phyloP scores from a whole-genome alignment of 2,113 vertebrate species.

The Chrysochloris asiatica region DNA sequence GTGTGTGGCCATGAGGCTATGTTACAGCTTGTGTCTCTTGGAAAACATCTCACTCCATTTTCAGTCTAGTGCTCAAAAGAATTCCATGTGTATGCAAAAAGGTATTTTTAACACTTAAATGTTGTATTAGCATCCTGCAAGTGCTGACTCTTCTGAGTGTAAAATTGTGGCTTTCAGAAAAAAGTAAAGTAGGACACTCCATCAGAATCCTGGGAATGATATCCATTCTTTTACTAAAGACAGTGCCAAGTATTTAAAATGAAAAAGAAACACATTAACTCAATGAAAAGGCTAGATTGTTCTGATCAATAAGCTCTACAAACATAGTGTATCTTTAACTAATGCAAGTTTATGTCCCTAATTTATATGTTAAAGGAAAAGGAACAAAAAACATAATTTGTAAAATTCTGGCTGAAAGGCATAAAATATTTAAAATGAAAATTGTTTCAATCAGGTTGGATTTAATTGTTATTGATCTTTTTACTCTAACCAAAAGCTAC shows the following conservation, averaged over 20 bases:
- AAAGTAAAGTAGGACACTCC: slow-evolving; percentile 78
- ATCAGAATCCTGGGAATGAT: slow-evolving; percentile 65
- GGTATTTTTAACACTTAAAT: slow-evolving; percentile 82
- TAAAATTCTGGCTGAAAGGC: slow-evolving; percentile 1
- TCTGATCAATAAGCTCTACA: slow-evolving; percentile 37
- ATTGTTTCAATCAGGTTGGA: slow-evolving; percentile 6
- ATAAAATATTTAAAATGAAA: slow-evolving; percentile 64
- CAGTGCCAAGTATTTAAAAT: slow-evolving; percentile 71
- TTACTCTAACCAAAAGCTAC: not conserved
- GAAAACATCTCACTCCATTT: slow-evolving; percentile 26
- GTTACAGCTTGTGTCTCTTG: slow-evolving; percentile 15
- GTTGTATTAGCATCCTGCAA: slow-evolving; percentile 80
- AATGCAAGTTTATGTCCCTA: not conserved
- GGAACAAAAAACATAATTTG: not conserved
- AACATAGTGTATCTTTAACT: slow-evolving; percentile 9
- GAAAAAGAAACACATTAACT: slow-evolving; percentile 56
- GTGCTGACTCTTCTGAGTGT: slow-evolving; percentile 79
- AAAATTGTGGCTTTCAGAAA: slow-evolving; percentile 79
- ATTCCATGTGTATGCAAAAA: slow-evolving; percentile 72
- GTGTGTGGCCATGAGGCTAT: not conserved
- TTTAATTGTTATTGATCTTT: slow-evolving; percentile 56
- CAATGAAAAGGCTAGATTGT: slow-evolving; percentile 17
- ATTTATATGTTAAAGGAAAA: not conserved
- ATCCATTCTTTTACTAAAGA: slow-evolving; percentile 61
- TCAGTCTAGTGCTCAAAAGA: slow-evolving; percentile 34